Conservation (phyloP, 2,888 invertebrate genomes). For the Drosophila greeni region DNA sequence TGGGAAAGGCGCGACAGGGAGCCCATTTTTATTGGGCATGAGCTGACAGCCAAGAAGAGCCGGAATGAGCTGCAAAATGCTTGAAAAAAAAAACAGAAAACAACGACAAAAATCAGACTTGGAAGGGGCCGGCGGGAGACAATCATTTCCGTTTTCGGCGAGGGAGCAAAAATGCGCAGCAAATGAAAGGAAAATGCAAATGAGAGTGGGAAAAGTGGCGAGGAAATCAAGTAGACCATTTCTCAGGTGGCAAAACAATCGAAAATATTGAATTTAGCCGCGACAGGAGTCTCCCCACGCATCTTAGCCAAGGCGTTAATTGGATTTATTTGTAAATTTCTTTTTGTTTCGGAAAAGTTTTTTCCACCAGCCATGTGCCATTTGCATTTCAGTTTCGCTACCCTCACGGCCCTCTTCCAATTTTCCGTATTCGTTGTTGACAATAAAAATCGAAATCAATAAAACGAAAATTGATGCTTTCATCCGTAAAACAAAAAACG, state of each 20-base stretch:
- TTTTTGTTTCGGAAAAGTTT: constrained; percentile 37
- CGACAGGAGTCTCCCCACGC: constrained; percentile 5
- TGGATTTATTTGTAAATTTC: constrained; percentile 61
- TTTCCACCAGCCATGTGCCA: constrained; percentile 5
- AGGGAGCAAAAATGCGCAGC: constrained; percentile 30
- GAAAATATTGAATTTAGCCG: constrained; percentile 9
- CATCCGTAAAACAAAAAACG: constrained; percentile 70
- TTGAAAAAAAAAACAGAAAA: constrained; percentile 10
- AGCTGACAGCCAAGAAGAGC: constrained; percentile 1
- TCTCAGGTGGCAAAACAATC: constrained; percentile 8
- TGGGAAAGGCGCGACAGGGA: constrained; percentile 35
- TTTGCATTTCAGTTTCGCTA: constrained; percentile 32
- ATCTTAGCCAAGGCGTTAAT: constrained; percentile 40
- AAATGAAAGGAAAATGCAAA: constrained; percentile 60
- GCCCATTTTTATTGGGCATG: constrained; percentile 12
- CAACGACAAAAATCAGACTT: not conserved
- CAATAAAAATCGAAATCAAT: constrained; percentile 72
- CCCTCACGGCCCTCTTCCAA: constrained; percentile 13
- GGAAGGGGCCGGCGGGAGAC: constrained; percentile 13
- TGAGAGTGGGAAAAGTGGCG: constrained; percentile 24
- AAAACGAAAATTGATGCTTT: constrained; percentile 74
- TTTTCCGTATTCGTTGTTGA: constrained; percentile 44
- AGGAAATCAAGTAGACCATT: constrained; percentile 22
- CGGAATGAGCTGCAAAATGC: constrained; percentile 19
- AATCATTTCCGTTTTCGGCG: constrained; percentile 42